Base-by-base conservation (phyloP, 2,113 vertebrate species). In the Pteropus alecto region DNA sequence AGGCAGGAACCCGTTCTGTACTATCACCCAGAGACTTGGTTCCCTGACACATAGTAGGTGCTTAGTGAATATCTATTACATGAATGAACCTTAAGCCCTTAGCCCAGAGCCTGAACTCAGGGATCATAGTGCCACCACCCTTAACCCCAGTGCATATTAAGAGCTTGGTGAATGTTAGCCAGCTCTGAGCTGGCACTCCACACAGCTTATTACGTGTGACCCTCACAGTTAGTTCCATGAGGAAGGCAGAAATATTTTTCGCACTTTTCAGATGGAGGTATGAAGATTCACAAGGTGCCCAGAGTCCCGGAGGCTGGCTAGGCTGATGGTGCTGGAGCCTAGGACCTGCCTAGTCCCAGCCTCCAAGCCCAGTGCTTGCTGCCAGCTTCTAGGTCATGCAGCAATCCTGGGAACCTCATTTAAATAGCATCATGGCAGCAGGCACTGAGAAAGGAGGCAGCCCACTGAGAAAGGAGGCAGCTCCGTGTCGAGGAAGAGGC, bases 101-200 rank as follows among this genome's bases (percentile, higher is more conserved):
- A 18, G 43, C 48, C 87, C 18, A 61, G n/a, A 21, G 10, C n/a
- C 46, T 0, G 1, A 77, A 68, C 48, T 63, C 1, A 1, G 12
- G 19, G 46, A 11, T 24, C 33, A 30, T 3, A 7, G 7, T 10
- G 22, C 8, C 22, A 1, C 46, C 26, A 3, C 35, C 60, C 46
- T 83, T 21, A 12, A 15, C 33, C 3, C 3, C 3, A 1, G n/a
- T 0, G 9, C 12, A 21, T 26, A 13, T 22, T 2, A 8, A 54
- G 13, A 26, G 13, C 61, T 22, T 33, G 33, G 60, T 3, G 0
- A 46, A 38, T 13, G 15, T 58, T 43, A 58, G 56, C 58, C 3
- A 0, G 28, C 58, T 38, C 38, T 5, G 4, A 28, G n/a, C 71
- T 56, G 16, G 85, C 4, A 4, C 11, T 90, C 41, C 46, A 8